phyloP scores from a whole-genome alignment of 2,888 invertebrate species.

The Brachypterus glaber region DNA sequence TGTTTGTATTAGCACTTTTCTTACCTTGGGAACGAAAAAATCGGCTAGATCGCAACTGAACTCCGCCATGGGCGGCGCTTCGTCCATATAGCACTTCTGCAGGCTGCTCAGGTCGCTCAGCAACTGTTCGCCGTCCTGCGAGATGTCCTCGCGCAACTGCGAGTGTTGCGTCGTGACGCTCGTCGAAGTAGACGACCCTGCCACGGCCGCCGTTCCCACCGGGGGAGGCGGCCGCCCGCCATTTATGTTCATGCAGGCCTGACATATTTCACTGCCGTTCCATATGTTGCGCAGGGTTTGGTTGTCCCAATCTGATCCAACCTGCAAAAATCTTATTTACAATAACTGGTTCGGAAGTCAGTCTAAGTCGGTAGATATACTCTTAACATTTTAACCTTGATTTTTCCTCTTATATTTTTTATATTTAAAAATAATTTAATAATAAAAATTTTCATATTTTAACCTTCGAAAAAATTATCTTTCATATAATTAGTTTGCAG shows the following conservation, averaged over 20 bases:
- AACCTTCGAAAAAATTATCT: too few relatives aligned
- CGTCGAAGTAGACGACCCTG: conserved; percentile 32
- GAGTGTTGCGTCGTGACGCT: conserved; percentile 40
- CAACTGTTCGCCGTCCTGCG: conserved; percentile 54
- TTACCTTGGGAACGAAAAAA: conserved; percentile 10
- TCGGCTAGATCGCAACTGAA: conserved; percentile 29
- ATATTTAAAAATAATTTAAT: too few relatives aligned
- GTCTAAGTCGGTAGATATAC: too few relatives aligned
- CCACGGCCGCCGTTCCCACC: conserved; percentile 12
- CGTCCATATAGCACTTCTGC: conserved; percentile 44
- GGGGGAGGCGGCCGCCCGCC: conserved; percentile 23
- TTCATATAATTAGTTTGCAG: too few relatives aligned
- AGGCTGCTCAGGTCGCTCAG: conserved; percentile 50
- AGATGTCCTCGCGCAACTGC: conserved; percentile 43
- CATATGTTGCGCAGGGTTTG: conserved; percentile 32
- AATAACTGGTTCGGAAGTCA: too few relatives aligned
- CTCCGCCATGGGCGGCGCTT: conserved; percentile 26
- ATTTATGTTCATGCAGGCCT: conserved; percentile 26
- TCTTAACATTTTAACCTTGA: too few relatives aligned
- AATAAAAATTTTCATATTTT: too few relatives aligned
- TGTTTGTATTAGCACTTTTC: not conserved
- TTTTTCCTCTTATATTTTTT: too few relatives aligned
- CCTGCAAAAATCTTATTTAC: too few relatives aligned
- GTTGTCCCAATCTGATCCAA: conserved; percentile 22
- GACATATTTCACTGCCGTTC: conserved; percentile 38